phyloP scores from a whole-genome alignment of 2,888 invertebrate species.

The Drosophila mulleri region DNA sequence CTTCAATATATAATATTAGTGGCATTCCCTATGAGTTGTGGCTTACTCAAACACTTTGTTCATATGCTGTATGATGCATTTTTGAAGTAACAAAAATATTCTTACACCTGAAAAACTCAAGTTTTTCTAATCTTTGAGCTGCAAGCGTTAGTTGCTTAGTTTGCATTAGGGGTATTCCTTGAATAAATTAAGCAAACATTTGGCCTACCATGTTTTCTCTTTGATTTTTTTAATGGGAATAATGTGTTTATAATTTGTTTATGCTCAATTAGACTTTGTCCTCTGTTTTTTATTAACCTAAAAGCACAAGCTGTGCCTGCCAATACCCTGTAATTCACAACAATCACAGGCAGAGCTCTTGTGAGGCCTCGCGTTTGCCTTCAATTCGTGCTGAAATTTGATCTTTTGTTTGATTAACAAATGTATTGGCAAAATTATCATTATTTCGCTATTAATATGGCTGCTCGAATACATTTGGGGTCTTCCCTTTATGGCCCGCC shows the following conservation, averaged over 20 bases:
- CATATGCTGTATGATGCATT: background rate
- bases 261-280: background rate
- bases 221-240: background rate
- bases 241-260: background rate
- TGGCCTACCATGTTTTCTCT: background rate
- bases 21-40: background rate
- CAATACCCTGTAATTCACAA: constrained; percentile 8
- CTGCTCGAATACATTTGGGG: constrained; percentile 1
- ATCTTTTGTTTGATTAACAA: background rate
- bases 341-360: too few relatives aligned
- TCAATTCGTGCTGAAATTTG: background rate
- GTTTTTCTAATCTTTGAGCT: background rate
- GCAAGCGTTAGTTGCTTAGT: background rate
- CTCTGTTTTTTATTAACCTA: background rate
- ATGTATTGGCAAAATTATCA: constrained; percentile 14
- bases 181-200: too few relatives aligned
- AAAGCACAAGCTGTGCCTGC: too few relatives aligned
- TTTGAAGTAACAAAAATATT: background rate
- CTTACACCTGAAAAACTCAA: too few relatives aligned
- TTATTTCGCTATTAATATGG: constrained; percentile 28
- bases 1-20: background rate
- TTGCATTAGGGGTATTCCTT: background rate
- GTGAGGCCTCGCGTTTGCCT: background rate
- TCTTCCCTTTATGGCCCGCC: constrained; percentile 12
- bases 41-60: background rate